Percentiles rank a stretch among this genome's conserved stretches.
Evolutionary conservation across 2,888 invertebrate genomes (phyloP).

Genomic region (Cephus runcator): DNA sequence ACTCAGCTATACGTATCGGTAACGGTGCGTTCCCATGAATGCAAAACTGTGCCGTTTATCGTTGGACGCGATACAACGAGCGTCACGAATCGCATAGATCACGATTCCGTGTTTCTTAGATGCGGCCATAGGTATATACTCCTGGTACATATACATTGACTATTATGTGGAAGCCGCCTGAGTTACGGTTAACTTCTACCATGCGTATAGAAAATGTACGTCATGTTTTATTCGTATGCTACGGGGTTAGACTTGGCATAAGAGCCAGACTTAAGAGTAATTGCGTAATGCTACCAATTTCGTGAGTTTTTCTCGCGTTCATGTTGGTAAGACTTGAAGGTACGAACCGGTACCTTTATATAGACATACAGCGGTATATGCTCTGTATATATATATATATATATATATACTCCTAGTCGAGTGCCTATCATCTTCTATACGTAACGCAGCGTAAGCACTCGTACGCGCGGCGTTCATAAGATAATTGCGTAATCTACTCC

Average conservation of each 20-base stretch:
- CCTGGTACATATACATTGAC: neutral
- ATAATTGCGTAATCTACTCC: slow-evolving; percentile 57
- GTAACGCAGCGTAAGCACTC: slow-evolving; percentile 37
- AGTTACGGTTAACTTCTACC: neutral
- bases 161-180: neutral
- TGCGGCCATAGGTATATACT: neutral
- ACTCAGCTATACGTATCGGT: neutral
- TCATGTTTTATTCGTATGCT: neutral
- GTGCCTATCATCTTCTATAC: slow-evolving; percentile 39
- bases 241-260: neutral
- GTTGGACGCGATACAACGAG: neutral
- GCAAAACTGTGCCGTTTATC: neutral
- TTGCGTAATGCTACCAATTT: slow-evolving; percentile 54
- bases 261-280: slow-evolving; percentile 29
- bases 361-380: neutral
- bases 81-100: neutral
- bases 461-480: slow-evolving; percentile 52
- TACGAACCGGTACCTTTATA: neutral
- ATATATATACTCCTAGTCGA: slow-evolving; percentile 8
- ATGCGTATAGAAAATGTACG: neutral
- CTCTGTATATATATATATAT: slow-evolving; percentile 6
- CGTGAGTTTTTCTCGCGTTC: slow-evolving; percentile 27
- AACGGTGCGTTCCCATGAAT: neutral
- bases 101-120: neutral
- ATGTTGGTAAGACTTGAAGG: slow-evolving; percentile 7